Conservation (phyloP, 2,797 vertebrate genomes). For the Telmatherina bonti region DNA sequence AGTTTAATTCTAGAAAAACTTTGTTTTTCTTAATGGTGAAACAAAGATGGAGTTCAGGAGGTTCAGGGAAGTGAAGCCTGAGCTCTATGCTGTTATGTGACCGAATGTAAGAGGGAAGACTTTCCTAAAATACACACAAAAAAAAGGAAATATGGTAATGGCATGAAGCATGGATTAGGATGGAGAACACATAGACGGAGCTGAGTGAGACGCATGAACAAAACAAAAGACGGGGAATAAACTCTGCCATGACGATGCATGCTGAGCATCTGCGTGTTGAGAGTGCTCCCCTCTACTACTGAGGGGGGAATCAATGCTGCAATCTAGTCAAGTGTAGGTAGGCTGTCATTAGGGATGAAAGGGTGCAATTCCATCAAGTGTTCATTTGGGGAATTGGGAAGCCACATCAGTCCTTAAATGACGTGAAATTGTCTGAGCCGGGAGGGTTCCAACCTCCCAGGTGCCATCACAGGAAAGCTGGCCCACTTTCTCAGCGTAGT, state of each 20-base stretch:
- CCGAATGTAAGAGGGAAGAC: background rate
- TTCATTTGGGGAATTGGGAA: conserved; percentile 73
- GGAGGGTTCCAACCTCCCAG: conserved; percentile 66
- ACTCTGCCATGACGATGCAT: conserved; percentile 7
- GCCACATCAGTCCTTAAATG: conserved; percentile 58
- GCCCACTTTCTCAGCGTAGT: conserved; percentile 70
- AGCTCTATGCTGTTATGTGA: conserved; percentile 2
- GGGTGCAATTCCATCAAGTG: conserved; percentile 75
- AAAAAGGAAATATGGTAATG: background rate
- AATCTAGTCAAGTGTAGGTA: conserved; percentile 75
- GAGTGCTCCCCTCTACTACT: conserved; percentile 62
- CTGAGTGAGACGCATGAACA: conserved; percentile 5
- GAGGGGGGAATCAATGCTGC: conserved; percentile 70
- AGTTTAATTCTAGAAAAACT: conserved; percentile 9
- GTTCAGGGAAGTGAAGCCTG: conserved; percentile 9
- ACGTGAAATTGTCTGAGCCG: conserved; percentile 69
- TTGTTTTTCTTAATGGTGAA: background rate
- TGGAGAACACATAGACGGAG: background rate
- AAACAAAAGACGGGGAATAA: conserved; percentile 39
- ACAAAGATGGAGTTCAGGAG: conserved; percentile 4
- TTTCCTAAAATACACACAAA: background rate
- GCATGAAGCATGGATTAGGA: background rate
- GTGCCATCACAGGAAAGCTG: conserved; percentile 69
- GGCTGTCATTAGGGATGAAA: conserved; percentile 71
- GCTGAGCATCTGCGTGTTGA: conserved; percentile 48